Evolutionary conservation across 1,140 invertebrate species (phyloP).

Genomic region (Episyrphus balteatus): DNA sequence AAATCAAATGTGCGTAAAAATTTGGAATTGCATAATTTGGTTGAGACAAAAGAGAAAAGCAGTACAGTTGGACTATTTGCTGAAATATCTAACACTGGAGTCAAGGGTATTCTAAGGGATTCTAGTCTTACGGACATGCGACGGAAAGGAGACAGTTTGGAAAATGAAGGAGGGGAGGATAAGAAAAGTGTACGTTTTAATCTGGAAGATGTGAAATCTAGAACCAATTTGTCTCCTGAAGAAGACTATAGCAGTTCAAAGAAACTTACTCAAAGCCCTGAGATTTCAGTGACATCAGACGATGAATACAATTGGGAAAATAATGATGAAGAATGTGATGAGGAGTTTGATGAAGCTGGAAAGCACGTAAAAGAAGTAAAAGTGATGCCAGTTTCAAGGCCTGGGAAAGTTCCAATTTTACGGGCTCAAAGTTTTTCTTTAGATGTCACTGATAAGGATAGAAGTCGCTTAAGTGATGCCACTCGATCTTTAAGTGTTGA

Average conservation of each 20-base stretch:
- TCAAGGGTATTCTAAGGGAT: constrained; percentile 59
- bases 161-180: constrained; percentile 11
- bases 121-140: constrained; percentile 45
- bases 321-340: constrained; percentile 12
- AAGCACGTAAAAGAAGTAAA: constrained; percentile 24
- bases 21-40: not conserved
- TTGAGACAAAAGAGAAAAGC: not conserved
- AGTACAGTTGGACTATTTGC: not conserved
- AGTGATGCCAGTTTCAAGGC: constrained; percentile 19
- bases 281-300: constrained; percentile 16
- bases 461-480: not conserved
- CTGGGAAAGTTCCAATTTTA: constrained; percentile 21
- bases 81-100: constrained; percentile 11
- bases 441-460: constrained; percentile 6
- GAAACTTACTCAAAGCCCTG: constrained; percentile 11
- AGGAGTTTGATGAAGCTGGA: constrained; percentile 18
- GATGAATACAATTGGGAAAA: constrained; percentile 10
- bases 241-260: constrained; percentile 10
- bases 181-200: constrained; percentile 60
- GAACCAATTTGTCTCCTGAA: constrained; percentile 11
- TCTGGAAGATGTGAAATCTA: constrained; percentile 37
- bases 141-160: constrained; percentile 15
- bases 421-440: constrained; percentile 10
- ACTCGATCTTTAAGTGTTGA: not conserved
- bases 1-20: constrained; percentile 47